Conservation (phyloP, 92 coral and sea anemone species). For the Parazoanthus swiftii region DNA sequence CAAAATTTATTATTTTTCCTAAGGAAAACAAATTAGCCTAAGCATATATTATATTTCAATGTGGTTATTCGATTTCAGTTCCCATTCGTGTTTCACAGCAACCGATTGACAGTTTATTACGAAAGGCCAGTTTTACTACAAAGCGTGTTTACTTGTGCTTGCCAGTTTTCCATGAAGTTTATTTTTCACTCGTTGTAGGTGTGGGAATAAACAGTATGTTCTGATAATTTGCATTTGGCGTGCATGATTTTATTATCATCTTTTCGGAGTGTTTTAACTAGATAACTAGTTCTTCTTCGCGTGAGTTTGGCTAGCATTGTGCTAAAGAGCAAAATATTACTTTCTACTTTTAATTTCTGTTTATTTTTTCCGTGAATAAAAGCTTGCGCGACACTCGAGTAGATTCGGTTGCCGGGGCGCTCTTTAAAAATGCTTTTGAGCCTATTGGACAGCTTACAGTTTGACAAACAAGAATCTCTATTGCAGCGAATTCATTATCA, state of each 20-base stretch:
- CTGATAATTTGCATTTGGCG: neutral
- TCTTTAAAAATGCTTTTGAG: neutral
- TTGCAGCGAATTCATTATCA: neutral
- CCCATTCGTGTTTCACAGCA: neutral
- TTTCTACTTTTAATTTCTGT: neutral
- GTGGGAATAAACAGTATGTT: conserved; percentile 9
- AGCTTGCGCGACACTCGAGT: neutral
- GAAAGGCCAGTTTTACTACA: neutral
- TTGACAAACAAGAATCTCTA: conserved; percentile 1
- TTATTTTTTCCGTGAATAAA: neutral
- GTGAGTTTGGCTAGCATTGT: neutral
- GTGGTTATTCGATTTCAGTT: neutral
- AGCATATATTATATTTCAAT: neutral
- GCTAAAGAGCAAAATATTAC: neutral
- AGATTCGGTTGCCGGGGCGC: neutral
- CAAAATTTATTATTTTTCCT: neutral
- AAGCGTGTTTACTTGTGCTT: neutral
- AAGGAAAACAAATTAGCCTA: too few relatives aligned
- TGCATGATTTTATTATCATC: neutral
- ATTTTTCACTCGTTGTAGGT: neutral
- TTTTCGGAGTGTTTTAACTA: neutral
- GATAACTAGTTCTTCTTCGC: neutral
- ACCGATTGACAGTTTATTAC: conserved; percentile 5
- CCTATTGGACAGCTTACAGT: neutral
- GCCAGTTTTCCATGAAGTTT: neutral